Percentiles rank a stretch among this genome's conserved stretches.
Evolutionary conservation across 2,113 vertebrate genomes (phyloP).

Genomic region (Eubucco bourcierii): DNA sequence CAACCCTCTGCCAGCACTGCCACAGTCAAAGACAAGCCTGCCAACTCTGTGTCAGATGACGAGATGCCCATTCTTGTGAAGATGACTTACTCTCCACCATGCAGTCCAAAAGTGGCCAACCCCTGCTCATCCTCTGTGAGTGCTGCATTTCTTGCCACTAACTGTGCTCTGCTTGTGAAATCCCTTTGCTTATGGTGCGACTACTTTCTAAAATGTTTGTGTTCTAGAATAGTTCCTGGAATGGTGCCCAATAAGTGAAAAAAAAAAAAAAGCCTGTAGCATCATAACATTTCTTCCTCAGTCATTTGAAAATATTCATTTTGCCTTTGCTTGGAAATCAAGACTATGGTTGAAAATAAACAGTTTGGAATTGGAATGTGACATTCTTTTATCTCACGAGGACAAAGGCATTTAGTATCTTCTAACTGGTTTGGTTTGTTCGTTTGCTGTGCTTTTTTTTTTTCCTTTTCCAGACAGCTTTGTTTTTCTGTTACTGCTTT

Average conservation of each 20-base stretch:
- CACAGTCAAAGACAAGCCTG: conserved; percentile 79
- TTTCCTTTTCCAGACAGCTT: conserved; percentile 58
- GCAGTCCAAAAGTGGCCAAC: conserved; percentile 78
- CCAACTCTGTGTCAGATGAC: conserved; percentile 81
- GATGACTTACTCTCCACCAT: conserved; percentile 83
- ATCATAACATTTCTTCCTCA: background rate
- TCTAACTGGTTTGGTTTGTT: conserved; percentile 13
- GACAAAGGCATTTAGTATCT: conserved; percentile 71
- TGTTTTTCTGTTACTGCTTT: conserved; percentile 50
- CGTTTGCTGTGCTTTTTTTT: conserved; percentile 24
- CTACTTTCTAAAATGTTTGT: background rate
- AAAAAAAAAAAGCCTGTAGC: too few species aligned
- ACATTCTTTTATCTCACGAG: conserved; percentile 8
- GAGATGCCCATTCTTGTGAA: conserved; percentile 86
- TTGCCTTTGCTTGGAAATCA: background rate
- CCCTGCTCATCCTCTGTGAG: conserved; percentile 84
- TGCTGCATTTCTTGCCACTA: conserved; percentile 76
- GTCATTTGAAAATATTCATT: background rate
- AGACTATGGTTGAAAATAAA: conserved; percentile 7
- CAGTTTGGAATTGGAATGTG: background rate
- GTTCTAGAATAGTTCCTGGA: background rate
- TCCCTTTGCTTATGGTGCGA: conserved; percentile 76
- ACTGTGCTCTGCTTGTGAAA: conserved; percentile 69
- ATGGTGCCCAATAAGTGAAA: background rate
- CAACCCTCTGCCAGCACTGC: conserved; percentile 77